These are phyloP conservation scores for Drosophila mayaguana DNA, from an alignment of 2,888 invertebrate species.

Conservation along the genomic window DNA sequence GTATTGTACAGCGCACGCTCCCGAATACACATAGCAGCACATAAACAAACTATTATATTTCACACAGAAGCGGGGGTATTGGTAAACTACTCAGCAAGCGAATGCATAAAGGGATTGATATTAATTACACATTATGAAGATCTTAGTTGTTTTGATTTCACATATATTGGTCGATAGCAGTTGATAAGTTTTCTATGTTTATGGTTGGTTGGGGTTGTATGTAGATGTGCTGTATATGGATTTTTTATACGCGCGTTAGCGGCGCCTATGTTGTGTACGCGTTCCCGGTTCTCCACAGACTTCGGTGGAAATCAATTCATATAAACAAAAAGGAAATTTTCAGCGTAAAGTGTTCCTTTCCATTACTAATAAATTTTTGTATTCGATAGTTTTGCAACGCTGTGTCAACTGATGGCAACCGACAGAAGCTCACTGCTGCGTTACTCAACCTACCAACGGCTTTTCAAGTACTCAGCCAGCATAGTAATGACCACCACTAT, in stretches of 20 bases:
- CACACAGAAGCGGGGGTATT: not conserved
- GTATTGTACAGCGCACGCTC: conserved; percentile 39
- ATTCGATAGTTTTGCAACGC: conserved; percentile 16
- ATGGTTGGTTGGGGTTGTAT: not conserved
- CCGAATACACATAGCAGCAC: conserved; percentile 10
- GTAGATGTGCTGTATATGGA: not conserved
- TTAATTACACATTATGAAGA: not conserved
- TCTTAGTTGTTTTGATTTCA: conserved; percentile 26
- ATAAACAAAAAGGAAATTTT: conserved; percentile 12
- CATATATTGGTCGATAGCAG: conserved; percentile 9
- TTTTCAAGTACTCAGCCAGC: conserved; percentile 9
- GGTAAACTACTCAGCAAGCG: not conserved
- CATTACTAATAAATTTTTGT: not conserved
- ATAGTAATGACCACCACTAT: not conserved
- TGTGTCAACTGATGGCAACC: not conserved
- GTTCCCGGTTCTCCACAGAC: conserved; percentile 76
- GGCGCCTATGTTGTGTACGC: conserved; percentile 46
- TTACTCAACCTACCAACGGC: conserved; percentile 11
- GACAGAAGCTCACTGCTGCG: conserved; percentile 14
- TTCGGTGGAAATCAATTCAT: conserved; percentile 45
- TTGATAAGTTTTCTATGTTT: conserved; percentile 38
- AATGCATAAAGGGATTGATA: not conserved
- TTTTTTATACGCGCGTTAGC: not conserved
- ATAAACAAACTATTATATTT: conserved; percentile 10
- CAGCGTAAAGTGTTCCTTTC: not conserved